phyloP scores from a whole-genome alignment of 2,797 vertebrate species.

The Gadopsis bispinosus region DNA sequence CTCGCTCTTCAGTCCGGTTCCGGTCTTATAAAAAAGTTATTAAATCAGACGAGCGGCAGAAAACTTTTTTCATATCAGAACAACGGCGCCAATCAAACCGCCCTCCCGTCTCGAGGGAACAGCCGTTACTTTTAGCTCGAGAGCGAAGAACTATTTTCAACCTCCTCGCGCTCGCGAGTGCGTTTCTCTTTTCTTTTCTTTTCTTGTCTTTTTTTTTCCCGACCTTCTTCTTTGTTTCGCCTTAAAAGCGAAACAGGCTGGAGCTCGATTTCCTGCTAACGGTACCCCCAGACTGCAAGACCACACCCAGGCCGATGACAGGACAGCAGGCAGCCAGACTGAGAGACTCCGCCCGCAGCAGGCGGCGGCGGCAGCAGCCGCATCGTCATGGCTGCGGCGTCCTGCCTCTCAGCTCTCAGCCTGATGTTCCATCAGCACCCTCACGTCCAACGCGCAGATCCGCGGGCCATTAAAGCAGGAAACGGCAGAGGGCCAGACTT shows the following conservation, averaged over 20 bases:
- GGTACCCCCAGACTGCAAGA: slow-evolving; percentile 84
- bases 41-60: slow-evolving; percentile 63
- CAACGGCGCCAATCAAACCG: slow-evolving; percentile 70
- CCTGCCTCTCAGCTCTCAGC: not conserved
- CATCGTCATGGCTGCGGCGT: slow-evolving; percentile 62
- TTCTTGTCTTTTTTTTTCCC: too few relatives aligned
- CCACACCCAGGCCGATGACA: slow-evolving; percentile 89
- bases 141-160: slow-evolving; percentile 15
- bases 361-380: slow-evolving; percentile 8
- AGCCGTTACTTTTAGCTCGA: slow-evolving; percentile 23
- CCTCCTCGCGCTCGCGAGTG: slow-evolving; percentile 20
- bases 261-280: slow-evolving; percentile 87
- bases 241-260: slow-evolving; percentile 67
- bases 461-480: not conserved
- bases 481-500: not conserved
- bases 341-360: slow-evolving; percentile 80
- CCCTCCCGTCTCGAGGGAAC: slow-evolving; percentile 50
- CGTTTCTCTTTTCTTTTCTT: slow-evolving; percentile 4
- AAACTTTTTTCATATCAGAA: slow-evolving; percentile 86
- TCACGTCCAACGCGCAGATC: not conserved
- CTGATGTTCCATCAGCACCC: not conserved
- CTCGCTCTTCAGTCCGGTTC: slow-evolving; percentile 48
- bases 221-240: slow-evolving; percentile 73
- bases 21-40: slow-evolving; percentile 39
- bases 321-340: slow-evolving; percentile 71